Base-by-base conservation (phyloP, 2,888 invertebrate species). In the Dasysyrphus tricinctus region DNA sequence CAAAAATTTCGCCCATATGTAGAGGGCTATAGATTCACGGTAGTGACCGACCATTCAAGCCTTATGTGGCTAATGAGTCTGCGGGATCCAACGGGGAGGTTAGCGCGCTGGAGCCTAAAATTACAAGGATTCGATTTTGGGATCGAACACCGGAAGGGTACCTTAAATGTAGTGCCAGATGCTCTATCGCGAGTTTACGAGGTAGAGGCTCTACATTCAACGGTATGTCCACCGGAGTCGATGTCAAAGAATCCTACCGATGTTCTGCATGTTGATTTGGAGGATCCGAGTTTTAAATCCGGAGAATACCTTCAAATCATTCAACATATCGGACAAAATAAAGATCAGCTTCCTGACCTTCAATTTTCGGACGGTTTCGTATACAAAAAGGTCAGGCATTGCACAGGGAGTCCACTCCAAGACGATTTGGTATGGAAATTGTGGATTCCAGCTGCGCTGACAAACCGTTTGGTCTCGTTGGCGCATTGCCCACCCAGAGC, bases 301-400 rank as follows among this genome's bases (percentile, higher is more conserved):
- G 39, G 14, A 1, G 59, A 61, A 14, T 61, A 42, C 11, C 39
- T 39, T 3, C 39, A 61, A 39, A 19, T 61, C 16, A 39, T 19
- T 1, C 16, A 61, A 0, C 39, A 61, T 39, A 42, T 39, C 34
- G 39, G 12, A 19, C n/a, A 39, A 16, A 39, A 61, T 14, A 37
- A 61, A 39, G 59, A 61, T 5, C 59, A 39, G 16, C 39, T 61
- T 16, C 57, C 57, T 37, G 57, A 59, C n/a, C 57, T 59, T 14
- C 37, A 16, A 11, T 11, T 59, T 37, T 59, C 57, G 14, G 32
- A 59, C 16, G 37, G 34, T 3, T 59, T 32, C 16, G 16, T 59
- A 11, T 59, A 61, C 39, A 39, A 39, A 24, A 61, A 39, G 39
- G 59, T 61, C 12, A 61, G n/a, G n/a, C n/a, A n/a, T n/a, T n/a